These are phyloP conservation scores for Cydia splendana DNA, from an alignment of 1,140 invertebrate species.

Conservation along the genomic window DNA sequence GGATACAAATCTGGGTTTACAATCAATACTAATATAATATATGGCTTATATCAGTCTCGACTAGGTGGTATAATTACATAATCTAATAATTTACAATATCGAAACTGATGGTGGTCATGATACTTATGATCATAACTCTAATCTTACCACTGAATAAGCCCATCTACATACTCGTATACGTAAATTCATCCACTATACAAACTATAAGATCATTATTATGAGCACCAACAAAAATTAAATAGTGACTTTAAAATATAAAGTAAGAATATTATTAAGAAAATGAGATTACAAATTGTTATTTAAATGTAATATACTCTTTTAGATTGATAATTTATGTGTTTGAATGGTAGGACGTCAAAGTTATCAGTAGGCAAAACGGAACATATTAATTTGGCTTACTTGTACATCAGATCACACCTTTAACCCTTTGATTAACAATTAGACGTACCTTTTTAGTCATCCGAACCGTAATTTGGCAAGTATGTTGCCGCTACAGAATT, in stretches of 20 bases:
- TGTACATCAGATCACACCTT: too few relatives aligned
- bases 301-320: too few relatives aligned
- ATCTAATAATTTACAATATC: conserved; percentile 56
- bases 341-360: background rate
- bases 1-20: conserved; percentile 30
- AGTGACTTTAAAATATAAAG: background rate
- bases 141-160: background rate
- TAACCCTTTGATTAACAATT: too few relatives aligned
- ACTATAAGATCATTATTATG: background rate
- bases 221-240: conserved; percentile 4
- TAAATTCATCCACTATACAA: background rate
- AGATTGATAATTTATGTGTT: too few relatives aligned
- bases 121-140: conserved; percentile 24
- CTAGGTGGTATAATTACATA: conserved; percentile 51
- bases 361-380: too few relatives aligned
- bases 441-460: too few relatives aligned
- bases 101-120: conserved; percentile 48
- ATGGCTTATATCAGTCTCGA: conserved; percentile 69
- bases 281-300: background rate
- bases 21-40: conserved; percentile 51
- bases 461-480: too few relatives aligned
- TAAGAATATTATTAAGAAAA: background rate
- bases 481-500: too few relatives aligned
- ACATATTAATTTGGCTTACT: too few relatives aligned
- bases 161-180: background rate